A percentile compares a stretch with the other conserved stretches of the same genome.
phyloP scores from a whole-genome alignment of 2,888 invertebrate species.

The Colletes collaris region DNA sequence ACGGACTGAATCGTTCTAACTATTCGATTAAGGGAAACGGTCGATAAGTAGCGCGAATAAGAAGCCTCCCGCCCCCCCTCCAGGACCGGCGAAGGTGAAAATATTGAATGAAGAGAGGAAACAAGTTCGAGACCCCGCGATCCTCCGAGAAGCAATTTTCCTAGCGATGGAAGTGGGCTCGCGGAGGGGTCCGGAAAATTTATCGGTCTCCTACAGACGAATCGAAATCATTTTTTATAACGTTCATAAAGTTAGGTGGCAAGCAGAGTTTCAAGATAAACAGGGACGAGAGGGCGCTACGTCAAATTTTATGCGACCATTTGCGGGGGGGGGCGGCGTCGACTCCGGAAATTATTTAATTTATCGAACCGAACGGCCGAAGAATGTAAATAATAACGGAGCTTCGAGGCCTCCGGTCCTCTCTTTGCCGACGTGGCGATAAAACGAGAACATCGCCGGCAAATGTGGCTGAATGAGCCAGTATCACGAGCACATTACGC shows the following conservation, averaged over 20 bases:
- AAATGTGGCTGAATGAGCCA: background rate
- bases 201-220: conserved; percentile 58
- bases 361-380: conserved; percentile 3
- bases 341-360: conserved; percentile 27
- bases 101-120: conserved; percentile 46
- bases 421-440: conserved; percentile 10
- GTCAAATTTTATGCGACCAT: conserved; percentile 53
- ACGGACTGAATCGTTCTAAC: conserved; percentile 48
- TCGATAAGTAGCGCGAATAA: conserved; percentile 15
- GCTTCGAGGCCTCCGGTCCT: background rate
- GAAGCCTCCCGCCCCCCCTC: background rate
- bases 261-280: conserved; percentile 54
- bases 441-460: conserved; percentile 9
- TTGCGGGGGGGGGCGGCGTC: background rate
- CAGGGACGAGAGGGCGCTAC: conserved; percentile 43
- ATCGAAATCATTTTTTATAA: conserved; percentile 69
- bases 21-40: conserved; percentile 45
- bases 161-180: conserved; percentile 37
- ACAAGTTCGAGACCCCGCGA: conserved; percentile 36
- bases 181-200: conserved; percentile 45
- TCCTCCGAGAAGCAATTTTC: conserved; percentile 50
- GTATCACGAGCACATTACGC: background rate
- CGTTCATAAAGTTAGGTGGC: conserved; percentile 60
- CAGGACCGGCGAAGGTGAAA: conserved; percentile 16
- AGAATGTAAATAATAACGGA: conserved; percentile 11